Base-by-base conservation (phyloP, 2,797 vertebrate species). In the Pseudopleuronectes americanus region DNA sequence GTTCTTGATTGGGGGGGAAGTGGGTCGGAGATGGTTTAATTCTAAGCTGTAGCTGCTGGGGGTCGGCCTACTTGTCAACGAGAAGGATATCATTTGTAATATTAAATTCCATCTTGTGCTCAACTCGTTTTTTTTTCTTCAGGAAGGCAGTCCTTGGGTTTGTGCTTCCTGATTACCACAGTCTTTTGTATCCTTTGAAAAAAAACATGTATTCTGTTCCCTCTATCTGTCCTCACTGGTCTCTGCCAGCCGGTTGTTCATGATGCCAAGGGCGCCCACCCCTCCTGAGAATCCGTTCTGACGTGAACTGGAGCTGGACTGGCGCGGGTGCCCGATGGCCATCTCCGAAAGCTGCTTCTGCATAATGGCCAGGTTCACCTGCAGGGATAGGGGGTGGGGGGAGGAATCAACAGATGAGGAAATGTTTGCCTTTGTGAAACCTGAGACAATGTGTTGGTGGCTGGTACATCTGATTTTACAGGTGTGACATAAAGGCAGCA, bases 201-300 rank as follows among this genome's bases (percentile, higher is more conserved):
- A 41, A 3, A 28, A 41, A 14, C 36, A 61, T 58, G 36, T 8
- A 2, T 1, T 1, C 57, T 4, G 43, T 19, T 21, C 31, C 53
- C 31, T 75, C 93, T 95, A 97, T 92, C 96, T 96, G 90, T 97
- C 95, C 80, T 95, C 94, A 1, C 97, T 97, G 2, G 97, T 98
- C 90, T 99, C 98, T 56, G 96, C 97, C 87, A 99, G 86, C n/a
- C 97, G 94, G 85, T 98, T 99, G 89, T 99, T 98, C 97, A 99
- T 97, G 84, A 99, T 96, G 49, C 96, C 97, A 21, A 99, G 93
- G 72, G 98, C 97, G 1, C 98, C 98, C 9, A 98, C 95, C 0
- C 97, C 97, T 61, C 93, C 97, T 0, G 96, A 97, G 92, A 99
- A 98, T 19, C 96, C 97, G 7, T 96, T 96, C 60, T 96, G 95